Evolutionary conservation across 2,888 invertebrate species (phyloP).

Genomic region (Polydesmus complanatus): DNA sequence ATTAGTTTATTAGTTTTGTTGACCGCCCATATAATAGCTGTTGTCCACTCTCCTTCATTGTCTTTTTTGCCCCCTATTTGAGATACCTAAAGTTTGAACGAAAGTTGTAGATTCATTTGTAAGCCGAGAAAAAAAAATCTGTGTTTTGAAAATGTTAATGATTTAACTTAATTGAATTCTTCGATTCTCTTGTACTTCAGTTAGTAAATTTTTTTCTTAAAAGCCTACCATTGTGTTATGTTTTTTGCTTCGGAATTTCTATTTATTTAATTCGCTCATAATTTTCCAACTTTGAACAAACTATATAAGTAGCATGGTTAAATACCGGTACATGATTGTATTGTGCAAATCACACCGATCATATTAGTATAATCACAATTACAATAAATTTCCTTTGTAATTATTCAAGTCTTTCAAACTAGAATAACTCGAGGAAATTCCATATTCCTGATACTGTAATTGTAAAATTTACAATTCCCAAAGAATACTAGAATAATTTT

Average conservation of each 20-base stretch:
- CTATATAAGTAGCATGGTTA: too few relatives aligned
- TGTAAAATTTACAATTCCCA: too few relatives aligned
- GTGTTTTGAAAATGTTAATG: background rate
- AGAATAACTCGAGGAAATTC: too few relatives aligned
- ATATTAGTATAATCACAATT: too few relatives aligned
- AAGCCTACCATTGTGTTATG: background rate
- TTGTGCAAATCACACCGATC: too few relatives aligned
- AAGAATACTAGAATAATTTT: too few relatives aligned
- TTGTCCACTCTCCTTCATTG: background rate
- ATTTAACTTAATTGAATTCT: constrained; percentile 7
- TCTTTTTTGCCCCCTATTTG: background rate
- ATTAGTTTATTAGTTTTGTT: too few relatives aligned
- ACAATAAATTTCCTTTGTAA: too few relatives aligned
- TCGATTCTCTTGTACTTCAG: constrained; percentile 11
- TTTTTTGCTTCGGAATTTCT: background rate
- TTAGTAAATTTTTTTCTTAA: constrained; percentile 13
- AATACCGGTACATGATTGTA: too few relatives aligned
- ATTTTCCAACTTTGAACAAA: too few relatives aligned
- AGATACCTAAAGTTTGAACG: background rate
- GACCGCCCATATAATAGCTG: background rate
- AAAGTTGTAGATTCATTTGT: background rate
- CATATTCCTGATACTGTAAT: too few relatives aligned
- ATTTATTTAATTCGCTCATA: background rate
- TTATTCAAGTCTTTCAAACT: too few relatives aligned
- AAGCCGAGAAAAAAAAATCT: background rate